Conservation (phyloP, 2,113 vertebrate genomes). For the Scomber scombrus region DNA sequence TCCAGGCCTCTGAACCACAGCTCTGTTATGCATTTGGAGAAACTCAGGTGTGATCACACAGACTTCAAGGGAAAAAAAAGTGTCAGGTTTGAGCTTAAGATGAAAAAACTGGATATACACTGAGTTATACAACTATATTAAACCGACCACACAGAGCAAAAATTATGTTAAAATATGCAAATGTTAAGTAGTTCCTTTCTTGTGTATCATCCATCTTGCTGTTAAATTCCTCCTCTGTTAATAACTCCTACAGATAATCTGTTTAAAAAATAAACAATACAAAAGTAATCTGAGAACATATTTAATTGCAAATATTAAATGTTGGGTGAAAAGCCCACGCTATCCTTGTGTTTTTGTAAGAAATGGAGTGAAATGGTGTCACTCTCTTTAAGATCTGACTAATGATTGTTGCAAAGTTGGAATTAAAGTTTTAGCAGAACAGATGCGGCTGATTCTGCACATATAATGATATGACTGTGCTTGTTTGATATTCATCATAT, state of each 20-base stretch:
- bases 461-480: slow-evolving; percentile 51
- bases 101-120: slow-evolving; percentile 51
- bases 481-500: slow-evolving; percentile 31
- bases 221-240: slow-evolving; percentile 29
- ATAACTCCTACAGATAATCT: slow-evolving; percentile 37
- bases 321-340: slow-evolving; percentile 47
- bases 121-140: slow-evolving; percentile 64
- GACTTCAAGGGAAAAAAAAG: slow-evolving; percentile 16
- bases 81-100: slow-evolving; percentile 29
- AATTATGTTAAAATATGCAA: slow-evolving; percentile 39
- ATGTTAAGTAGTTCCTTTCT: background rate
- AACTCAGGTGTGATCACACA: slow-evolving; percentile 46
- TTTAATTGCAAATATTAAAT: slow-evolving; percentile 62
- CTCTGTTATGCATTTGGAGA: slow-evolving; percentile 30
- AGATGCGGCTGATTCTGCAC: slow-evolving; percentile 15
- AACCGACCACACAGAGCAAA: slow-evolving; percentile 66
- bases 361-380: background rate
- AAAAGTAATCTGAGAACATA: slow-evolving; percentile 54
- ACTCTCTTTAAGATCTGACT: slow-evolving; percentile 9
- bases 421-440: background rate
- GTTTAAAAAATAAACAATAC: slow-evolving; percentile 44
- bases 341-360: slow-evolving; percentile 20
- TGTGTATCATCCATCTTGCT: background rate
- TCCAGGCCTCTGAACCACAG: slow-evolving; percentile 45
- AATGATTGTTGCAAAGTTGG: slow-evolving; percentile 1